Evolutionary conservation across 2,888 invertebrate genomes (phyloP), one percentile per base, ranked within the genome.

Genomic region (Cistogaster globosa): DNA sequence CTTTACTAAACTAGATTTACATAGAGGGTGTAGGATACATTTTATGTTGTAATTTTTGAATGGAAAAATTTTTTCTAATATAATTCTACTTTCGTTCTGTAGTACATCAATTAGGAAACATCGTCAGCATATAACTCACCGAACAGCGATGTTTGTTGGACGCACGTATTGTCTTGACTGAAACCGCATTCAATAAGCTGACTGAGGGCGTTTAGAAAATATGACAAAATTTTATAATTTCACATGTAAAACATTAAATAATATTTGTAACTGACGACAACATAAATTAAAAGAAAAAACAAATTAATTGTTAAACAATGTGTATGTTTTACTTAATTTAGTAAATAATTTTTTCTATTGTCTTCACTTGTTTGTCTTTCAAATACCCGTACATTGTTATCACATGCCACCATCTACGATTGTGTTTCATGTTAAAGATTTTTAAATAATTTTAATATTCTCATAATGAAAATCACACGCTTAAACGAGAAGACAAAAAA

Each of bases 381-480:
- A 71, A 32, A 69, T 60, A 55, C 26, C 55, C 48, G 45, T 48
- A 12, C 26, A 68, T 48, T 69, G 69, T 71, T 65, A 83, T 83
- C 48, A 63, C 78, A 83, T 83, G 63, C 69, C 60, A 36, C 65
- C 65, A 68, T 63, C 53, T 12, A 48, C 68, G 32, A 38, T 65
- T 72, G 32, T 57, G 38, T 26, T n/a, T 48, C 22, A 38, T 22
- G 11, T 45, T 18, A 16, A 14, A 63, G 9, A 53, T 67, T 77
- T 67, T 60, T 68, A 78, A n/a, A 63, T 63, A 75, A 53, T 71
- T 84, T 68, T 14, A 22, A 12, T 68, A 62, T 84, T 84, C 76
- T 72, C 84, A 80, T 71, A 72, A 84, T 38, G 80, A 80, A 80
- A 84, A 80, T 84, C 84, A 62, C 84, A 84, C 84, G 80, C 80